These are phyloP conservation scores for Eupithecia insigniata DNA, from an alignment of 2,888 invertebrate species.

Conservation along the genomic window DNA sequence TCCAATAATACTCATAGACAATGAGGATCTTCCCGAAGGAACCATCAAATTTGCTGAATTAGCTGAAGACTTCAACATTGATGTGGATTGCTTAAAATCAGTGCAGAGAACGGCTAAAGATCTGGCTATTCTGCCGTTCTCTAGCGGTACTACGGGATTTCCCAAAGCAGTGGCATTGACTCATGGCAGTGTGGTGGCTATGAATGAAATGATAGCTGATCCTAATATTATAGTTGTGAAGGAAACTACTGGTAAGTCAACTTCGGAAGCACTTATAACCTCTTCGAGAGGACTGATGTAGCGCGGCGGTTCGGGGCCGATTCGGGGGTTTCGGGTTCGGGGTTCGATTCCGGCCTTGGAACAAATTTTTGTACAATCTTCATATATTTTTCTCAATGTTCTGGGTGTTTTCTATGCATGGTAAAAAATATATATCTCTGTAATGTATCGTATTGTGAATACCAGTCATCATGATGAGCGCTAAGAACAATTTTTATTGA, in stretches of 20 bases:
- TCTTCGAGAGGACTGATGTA: background rate
- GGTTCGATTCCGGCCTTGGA: no score
- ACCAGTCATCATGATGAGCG: no score
- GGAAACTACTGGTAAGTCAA: slow-evolving; percentile 69
- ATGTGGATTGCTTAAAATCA: slow-evolving; percentile 78
- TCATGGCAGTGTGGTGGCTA: slow-evolving; percentile 83
- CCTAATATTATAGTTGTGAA: slow-evolving; percentile 67
- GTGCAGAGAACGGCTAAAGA: slow-evolving; percentile 81
- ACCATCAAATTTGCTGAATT: slow-evolving; percentile 87
- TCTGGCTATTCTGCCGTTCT: slow-evolving; percentile 89
- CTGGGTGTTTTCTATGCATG: no score
- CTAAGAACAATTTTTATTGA: no score
- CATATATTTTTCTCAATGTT: no score
- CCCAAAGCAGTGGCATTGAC: slow-evolving; percentile 90
- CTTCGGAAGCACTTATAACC: background rate
- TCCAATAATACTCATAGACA: slow-evolving; percentile 80
- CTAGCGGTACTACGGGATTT: slow-evolving; percentile 93
- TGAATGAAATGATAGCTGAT: slow-evolving; percentile 71
- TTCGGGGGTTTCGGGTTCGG: no score
- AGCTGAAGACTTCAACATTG: slow-evolving; percentile 80
- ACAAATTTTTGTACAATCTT: no score
- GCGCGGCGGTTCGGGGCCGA: no score
- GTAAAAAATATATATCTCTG: no score
- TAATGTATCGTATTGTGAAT: background rate
- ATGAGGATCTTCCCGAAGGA: slow-evolving; percentile 78